Evolutionary conservation across 2,113 vertebrate species (phyloP).

Genomic region (Petromus typicus): DNA sequence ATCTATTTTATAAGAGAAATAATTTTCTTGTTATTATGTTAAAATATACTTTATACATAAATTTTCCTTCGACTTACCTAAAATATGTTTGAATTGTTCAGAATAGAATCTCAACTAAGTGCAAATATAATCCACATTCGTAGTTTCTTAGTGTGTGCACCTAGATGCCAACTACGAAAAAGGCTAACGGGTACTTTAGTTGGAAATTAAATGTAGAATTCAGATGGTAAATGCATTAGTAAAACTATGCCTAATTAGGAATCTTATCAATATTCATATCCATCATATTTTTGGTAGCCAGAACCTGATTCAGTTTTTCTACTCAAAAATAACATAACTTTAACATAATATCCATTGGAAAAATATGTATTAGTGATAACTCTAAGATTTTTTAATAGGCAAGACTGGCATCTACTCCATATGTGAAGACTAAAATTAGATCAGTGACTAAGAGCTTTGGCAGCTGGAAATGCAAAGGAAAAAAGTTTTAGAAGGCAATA

Average conservation of each 20-base stretch:
- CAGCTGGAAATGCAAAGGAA: slow-evolving; percentile 47
- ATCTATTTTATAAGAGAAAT: not conserved
- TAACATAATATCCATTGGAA: not conserved
- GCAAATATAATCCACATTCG: slow-evolving; percentile 35
- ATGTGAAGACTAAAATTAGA: slow-evolving; percentile 73
- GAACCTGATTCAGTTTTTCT: not conserved
- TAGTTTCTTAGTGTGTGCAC: not conserved
- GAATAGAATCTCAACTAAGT: not conserved
- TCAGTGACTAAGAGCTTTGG: slow-evolving; percentile 16
- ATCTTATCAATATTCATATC: slow-evolving; percentile 57
- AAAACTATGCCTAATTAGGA: not conserved
- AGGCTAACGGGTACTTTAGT: not conserved
- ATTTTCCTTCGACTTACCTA: not conserved
- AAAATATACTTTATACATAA: not conserved
- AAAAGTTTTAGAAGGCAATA: not conserved
- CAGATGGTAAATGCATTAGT: not conserved
- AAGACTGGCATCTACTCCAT: slow-evolving; percentile 47
- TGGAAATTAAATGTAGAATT: slow-evolving; percentile 30
- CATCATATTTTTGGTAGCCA: slow-evolving; percentile 29
- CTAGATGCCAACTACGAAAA: not conserved
- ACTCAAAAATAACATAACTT: not conserved
- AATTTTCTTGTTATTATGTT: not conserved
- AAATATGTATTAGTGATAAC: not conserved
- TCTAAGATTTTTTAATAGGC: not conserved
- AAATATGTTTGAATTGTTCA: not conserved